These are phyloP conservation scores for Amblyraja radiata DNA, from an alignment of 2,797 vertebrate species.

Conservation along the genomic window DNA sequence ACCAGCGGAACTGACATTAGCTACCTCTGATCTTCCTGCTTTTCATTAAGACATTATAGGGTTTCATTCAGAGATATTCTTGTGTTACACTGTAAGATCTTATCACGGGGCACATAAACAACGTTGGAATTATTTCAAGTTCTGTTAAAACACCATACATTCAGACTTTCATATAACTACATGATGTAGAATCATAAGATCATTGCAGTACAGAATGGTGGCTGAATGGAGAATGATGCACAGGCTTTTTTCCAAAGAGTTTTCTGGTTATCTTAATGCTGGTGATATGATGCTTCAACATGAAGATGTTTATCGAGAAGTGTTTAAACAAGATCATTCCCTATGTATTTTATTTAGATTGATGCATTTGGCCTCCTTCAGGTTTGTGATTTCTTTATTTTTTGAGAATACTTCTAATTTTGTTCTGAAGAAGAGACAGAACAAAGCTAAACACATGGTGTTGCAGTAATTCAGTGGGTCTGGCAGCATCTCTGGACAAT, in stretches of 20 bases:
- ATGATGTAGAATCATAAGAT: not conserved
- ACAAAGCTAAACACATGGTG: not conserved
- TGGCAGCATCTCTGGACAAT: no score
- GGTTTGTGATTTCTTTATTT: not conserved
- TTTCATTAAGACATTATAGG: not conserved
- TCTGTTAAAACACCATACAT: not conserved
- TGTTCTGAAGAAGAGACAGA: not conserved
- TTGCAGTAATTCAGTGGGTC: no score
- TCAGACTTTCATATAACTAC: not conserved
- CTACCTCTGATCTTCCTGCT: not conserved
- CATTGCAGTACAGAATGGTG: no score
- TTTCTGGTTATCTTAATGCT: no score
- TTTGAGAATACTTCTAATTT: not conserved
- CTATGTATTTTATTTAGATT: not conserved
- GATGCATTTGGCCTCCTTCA: not conserved
- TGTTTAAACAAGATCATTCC: not conserved
- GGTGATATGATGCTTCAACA: not conserved
- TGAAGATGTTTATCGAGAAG: not conserved
- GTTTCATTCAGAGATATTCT: not conserved
- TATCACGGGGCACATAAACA: not conserved
- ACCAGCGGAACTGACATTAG: not conserved
- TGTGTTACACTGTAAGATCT: not conserved
- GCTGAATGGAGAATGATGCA: not conserved
- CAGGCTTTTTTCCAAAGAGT: not conserved
- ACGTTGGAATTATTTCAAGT: not conserved